Base-by-base conservation (phyloP, 2,888 invertebrate species). In the Netelia melanura region DNA sequence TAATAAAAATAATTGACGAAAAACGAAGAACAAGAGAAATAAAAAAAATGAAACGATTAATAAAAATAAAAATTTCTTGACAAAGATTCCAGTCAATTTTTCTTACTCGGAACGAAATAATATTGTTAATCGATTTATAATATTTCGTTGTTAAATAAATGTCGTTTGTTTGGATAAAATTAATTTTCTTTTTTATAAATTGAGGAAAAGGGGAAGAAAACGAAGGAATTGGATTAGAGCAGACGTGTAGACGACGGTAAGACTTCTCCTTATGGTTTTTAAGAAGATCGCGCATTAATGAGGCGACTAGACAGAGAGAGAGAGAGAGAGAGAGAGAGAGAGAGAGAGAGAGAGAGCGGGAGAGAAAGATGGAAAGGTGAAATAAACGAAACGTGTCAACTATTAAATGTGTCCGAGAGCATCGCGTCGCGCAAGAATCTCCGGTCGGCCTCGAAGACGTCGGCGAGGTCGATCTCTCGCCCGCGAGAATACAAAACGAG, bases 321-420 rank as follows among this genome's bases (percentile, higher is more conserved):
- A 25, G 25, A 25, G 25, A 25, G 25, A 25, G 25, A 25, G 30
- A 30, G 30, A 30, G 30, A 25, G 25, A 25, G 25, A 25, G 25
- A 25, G 25, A 25, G 30, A 30, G 30, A 30, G 30, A 65, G 38
- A 30, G 38, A 8, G 8, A 44, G 14, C 3, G 52, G 17, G 5
- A 25, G 44, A 61, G 21, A 8, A 17, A 14, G 43, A 67, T 56
- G 14, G 48, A 48, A 38, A 52, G 61, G 30, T 48, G 25, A 5
- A 25, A 72, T 17, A 75, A 83, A 71, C 70, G 76, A 65, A 70
- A 61, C 67, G 43, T 75, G 75, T 74, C 78, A 82, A 72, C 52
- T 72, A 38, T 58, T n/a, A 43, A 70, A 67, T 61, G 58, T 70
- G 48, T 78, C 58, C 17, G 21, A 61, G 48, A 52, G 58, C 44